Evolutionary conservation across 1,140 invertebrate genomes (phyloP), one percentile per base, ranked within the genome.

Genomic region (Drosophila rhopaloa): DNA sequence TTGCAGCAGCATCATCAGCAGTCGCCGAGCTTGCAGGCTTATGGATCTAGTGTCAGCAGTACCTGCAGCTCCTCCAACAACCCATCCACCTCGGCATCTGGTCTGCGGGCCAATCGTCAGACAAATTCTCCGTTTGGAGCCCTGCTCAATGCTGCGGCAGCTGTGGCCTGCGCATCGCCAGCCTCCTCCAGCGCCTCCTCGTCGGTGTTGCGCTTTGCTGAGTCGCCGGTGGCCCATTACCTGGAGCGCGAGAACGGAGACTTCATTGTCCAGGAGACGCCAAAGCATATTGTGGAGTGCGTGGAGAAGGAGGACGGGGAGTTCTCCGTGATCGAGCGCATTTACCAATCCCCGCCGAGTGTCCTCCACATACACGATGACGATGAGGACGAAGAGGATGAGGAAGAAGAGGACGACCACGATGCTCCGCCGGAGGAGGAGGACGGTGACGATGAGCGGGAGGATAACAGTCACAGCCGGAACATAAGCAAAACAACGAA

Each of bases 241-340:
- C 40, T 92, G 56, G 91, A 92, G 56, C 83, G 91, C 0, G 91
- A 92, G 1, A 92, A 92, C 32, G 91, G 91, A 0, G 91, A 92
- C 48, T 92, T 92, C 24, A 92, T 92, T 61, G 91, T 92, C n/a
- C 91, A 92, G 40, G 91, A 92, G 55, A 91, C 91, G 14, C 91
- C 91, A 16, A 91, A 92, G 56, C 91, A 92, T 14, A 91, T 92
- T 63, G 91, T 92, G 1, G 91, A 92, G 46, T 92, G 91, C 32
- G 90, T 92, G 6, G 91, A 92, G 24, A 92, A 89, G 55, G 91
- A 92, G 6, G 85, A 92, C 67, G 91, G 91, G 0, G 86, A 91
- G 48, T 92, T 92, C 63, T 92, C 91, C 5, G 91, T 92, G 8
- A 92, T 92, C 57, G 91, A 92, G 59, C 90, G 91, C 43, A 91